Evolutionary conservation across 2,888 invertebrate species (phyloP).

Genomic region (Oscheius sp.): DNA sequence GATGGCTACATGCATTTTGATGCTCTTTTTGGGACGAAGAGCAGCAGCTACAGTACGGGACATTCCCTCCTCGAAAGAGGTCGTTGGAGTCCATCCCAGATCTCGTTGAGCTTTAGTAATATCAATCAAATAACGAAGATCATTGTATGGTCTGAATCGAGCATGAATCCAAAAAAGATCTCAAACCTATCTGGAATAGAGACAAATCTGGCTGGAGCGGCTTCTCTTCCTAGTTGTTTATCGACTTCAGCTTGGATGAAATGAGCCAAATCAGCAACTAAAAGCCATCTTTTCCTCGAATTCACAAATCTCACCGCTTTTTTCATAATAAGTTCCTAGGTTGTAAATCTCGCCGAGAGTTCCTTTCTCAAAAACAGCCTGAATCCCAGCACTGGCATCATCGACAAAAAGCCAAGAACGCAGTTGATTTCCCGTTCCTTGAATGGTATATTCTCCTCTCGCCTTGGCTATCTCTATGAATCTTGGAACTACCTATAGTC

Average conservation of each 20-base stretch:
- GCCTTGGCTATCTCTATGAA: conserved; percentile 67
- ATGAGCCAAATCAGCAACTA: conserved; percentile 63
- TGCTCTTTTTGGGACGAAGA: conserved; percentile 47
- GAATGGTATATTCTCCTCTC: conserved; percentile 64
- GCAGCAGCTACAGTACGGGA: conserved; percentile 58
- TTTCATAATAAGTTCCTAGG: conserved; percentile 67
- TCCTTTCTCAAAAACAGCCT: conserved; percentile 59
- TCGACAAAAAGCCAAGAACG: conserved; percentile 68
- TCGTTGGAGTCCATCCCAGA: conserved; percentile 63
- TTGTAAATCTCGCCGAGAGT: conserved; percentile 65
- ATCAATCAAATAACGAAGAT: conserved; percentile 66
- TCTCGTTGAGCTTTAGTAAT: conserved; percentile 62
- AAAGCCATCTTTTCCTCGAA: conserved; percentile 25
- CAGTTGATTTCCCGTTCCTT: conserved; percentile 64
- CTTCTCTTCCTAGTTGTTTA: conserved; percentile 52
- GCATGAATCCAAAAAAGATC: background rate
- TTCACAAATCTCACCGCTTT: conserved; percentile 56
- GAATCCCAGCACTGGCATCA: conserved; percentile 65
- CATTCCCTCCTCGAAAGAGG: conserved; percentile 64
- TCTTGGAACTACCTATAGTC: conserved; percentile 51
- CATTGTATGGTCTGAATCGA: conserved; percentile 66
- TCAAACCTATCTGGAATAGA: conserved; percentile 57
- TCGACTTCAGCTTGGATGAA: conserved; percentile 66
- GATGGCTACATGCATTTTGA: conserved; percentile 63
- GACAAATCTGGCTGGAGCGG: conserved; percentile 47